phyloP scores from a whole-genome alignment of 2,888 invertebrate species.

The Scaptomyza caliginosa region DNA sequence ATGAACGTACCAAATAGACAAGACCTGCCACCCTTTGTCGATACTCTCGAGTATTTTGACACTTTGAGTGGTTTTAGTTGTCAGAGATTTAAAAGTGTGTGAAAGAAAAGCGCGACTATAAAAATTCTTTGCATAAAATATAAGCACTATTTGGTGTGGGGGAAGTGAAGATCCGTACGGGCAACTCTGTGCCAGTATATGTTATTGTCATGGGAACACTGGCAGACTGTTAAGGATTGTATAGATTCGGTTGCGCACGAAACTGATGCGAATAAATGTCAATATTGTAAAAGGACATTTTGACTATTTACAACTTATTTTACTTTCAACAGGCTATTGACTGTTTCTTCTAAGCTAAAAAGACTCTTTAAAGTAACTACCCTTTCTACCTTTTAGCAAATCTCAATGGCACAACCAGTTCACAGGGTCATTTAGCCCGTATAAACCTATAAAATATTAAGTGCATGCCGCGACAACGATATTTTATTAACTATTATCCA shows the following conservation, averaged over 20 bases:
- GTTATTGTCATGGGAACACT: constrained; percentile 23
- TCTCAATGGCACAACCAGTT: too few relatives aligned
- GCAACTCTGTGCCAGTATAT: constrained; percentile 31
- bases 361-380: background rate
- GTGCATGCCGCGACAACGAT: constrained; percentile 1
- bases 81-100: constrained; percentile 41
- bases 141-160: constrained; percentile 5
- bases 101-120: constrained; percentile 36
- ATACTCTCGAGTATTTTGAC: constrained; percentile 39
- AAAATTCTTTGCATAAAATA: constrained; percentile 59
- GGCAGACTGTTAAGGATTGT: constrained; percentile 8
- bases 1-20: constrained; percentile 5
- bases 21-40: background rate
- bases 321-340: too few relatives aligned
- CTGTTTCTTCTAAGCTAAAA: too few relatives aligned
- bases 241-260: constrained; percentile 9
- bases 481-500: background rate
- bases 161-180: constrained; percentile 1
- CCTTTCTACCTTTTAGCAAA: too few relatives aligned
- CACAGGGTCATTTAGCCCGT: background rate
- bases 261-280: constrained; percentile 14
- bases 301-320: too few relatives aligned
- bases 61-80: constrained; percentile 70
- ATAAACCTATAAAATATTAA: constrained; percentile 10
- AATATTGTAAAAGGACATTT: background rate